Evolutionary conservation across 2,888 invertebrate genomes (phyloP).

Genomic region (Cephus spinipes): DNA sequence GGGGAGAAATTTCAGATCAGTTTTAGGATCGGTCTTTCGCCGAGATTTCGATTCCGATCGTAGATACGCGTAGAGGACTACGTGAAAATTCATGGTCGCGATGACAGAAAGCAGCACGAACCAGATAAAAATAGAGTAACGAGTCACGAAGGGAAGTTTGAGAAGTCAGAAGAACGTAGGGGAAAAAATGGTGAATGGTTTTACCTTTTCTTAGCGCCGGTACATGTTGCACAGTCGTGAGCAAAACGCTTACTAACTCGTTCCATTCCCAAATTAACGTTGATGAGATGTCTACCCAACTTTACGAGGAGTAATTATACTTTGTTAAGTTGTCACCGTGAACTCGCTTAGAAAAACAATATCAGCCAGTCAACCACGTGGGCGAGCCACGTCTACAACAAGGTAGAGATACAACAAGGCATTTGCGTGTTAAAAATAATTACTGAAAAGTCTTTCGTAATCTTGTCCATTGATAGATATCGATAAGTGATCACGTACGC

Average conservation of each 20-base stretch:
- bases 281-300: conserved; percentile 14
- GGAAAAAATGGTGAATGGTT: background rate
- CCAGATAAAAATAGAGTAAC: background rate
- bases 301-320: conserved; percentile 21
- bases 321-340: conserved; percentile 23
- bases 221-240: background rate
- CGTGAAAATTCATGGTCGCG: background rate
- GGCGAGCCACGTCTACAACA: background rate
- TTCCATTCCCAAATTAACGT: conserved; percentile 3
- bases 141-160: background rate
- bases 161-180: background rate
- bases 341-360: conserved; percentile 16
- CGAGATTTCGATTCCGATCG: background rate
- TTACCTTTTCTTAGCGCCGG: background rate
- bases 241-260: conserved; percentile 5
- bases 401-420: background rate
- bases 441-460: background rate
- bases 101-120: background rate
- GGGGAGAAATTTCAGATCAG: conserved; percentile 27
- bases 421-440: background rate
- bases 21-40: background rate
- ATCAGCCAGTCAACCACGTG: background rate
- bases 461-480: background rate
- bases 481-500: background rate
- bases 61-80: background rate